These are phyloP conservation scores for Axis porcinus DNA, from an alignment of 2,113 vertebrate species.

Conservation along the genomic window DNA sequence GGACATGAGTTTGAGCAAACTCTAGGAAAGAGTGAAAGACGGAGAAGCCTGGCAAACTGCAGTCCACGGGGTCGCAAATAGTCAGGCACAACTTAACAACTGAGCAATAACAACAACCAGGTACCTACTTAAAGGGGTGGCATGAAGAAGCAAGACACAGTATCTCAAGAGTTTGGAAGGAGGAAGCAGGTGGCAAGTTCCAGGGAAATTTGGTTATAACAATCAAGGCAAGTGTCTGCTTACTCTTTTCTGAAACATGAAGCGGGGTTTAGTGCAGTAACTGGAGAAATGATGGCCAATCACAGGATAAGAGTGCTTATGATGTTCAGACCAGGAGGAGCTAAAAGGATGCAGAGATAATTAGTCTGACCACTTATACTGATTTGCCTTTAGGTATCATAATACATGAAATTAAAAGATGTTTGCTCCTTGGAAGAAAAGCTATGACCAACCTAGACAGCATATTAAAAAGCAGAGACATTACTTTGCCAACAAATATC, in stretches of 20 bases:
- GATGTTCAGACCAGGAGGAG: background rate
- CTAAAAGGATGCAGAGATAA: background rate
- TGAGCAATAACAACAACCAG: background rate
- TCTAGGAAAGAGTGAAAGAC: background rate
- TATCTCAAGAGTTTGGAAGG: background rate
- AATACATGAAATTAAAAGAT: background rate
- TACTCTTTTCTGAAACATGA: background rate
- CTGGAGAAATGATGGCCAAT: background rate
- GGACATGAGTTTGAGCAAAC: background rate
- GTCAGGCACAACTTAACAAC: background rate
- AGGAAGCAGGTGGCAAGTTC: background rate
- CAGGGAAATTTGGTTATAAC: background rate
- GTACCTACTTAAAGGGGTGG: background rate
- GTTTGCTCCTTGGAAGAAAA: background rate
- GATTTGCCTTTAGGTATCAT: background rate
- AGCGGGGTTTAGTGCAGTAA: background rate
- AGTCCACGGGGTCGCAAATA: fast-evolving
- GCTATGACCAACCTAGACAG: background rate
- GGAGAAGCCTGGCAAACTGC: background rate
- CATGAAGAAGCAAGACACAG: background rate
- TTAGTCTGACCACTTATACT: background rate
- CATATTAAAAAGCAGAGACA: background rate
- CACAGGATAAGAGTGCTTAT: background rate
- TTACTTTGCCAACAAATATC: background rate
- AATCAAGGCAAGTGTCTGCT: background rate